Base-by-base conservation (phyloP, 1,140 invertebrate species). In the Macrotrachela quadricornifera region DNA sequence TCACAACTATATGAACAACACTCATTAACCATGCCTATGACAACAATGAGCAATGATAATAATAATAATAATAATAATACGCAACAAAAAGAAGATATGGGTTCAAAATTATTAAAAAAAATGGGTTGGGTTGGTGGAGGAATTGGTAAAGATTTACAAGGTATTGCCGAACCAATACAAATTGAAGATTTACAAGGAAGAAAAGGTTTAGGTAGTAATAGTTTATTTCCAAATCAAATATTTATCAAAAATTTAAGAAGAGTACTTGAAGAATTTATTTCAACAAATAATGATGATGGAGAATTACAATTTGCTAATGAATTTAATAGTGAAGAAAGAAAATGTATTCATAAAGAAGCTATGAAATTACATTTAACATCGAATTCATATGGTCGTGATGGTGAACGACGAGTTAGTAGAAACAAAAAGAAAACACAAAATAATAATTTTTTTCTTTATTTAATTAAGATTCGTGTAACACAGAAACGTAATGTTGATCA, bases 81-180 rank as follows among this genome's bases (percentile, higher is more conserved):
- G 8, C 21, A 2, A 30, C 21, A 30, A 30, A 30, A 30, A 30
- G 21, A 30, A 30, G 21, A 2, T 59, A 71, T 78, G 52, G 79
- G 78, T 10, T 77, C 68, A 49, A 80, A 77, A 60, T 73, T 84
- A 67, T 76, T 84, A 74, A 75, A 77, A 55, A 66, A 79, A 56
- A 83, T 85, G 81, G 82, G 82, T 0, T 84, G 81, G 81, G 70
- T 74, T 21, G 81, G 81, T 30, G 80, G 80, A 38, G 80, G 79
- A 0, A 67, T 83, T 42, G 81, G 81, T 0, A 78, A 78, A 57
- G 69, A 75, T 14, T 71, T 74, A 13, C 75, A 78, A 58, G 82
- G 81, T 21, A 76, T 78, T n/a, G 67, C 71, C 6, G 75, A 79
- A 51, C 78, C 78, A 38, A 71, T 80, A 0, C 54, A 53, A n/a